These are phyloP conservation scores for Phymatocera aterrima DNA, from an alignment of 2,888 invertebrate genomes.

Conservation along the genomic window DNA sequence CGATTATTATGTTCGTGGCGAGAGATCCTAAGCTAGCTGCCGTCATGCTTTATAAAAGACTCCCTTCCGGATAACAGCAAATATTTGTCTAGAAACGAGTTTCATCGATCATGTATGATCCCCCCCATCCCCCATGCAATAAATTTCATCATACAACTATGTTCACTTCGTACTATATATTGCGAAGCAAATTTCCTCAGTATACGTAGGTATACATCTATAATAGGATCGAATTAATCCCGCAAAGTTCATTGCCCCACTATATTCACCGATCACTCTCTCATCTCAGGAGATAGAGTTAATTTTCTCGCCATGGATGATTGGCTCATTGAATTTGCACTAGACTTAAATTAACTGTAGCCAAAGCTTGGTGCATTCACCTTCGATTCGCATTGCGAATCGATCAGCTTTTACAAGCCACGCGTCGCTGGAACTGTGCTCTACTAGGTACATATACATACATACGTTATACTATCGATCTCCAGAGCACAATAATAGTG, in stretches of 20 bases:
- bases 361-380: slow-evolving; percentile 25
- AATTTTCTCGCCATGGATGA: background rate
- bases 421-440: slow-evolving; percentile 18
- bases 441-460: no score
- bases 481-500: slow-evolving; percentile 8
- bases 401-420: slow-evolving; percentile 10
- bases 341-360: background rate
- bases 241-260: background rate
- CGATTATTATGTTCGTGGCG: background rate
- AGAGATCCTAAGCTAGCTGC: background rate
- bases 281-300: background rate
- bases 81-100: no score
- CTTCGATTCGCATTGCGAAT: slow-evolving; percentile 35
- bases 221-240: background rate
- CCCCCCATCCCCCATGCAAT: background rate
- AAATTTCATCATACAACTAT: background rate
- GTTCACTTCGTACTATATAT: background rate
- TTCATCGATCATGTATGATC: no score
- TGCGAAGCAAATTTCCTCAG: background rate
- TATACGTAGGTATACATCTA: no score
- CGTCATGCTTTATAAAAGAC: no score
- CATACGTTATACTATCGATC: slow-evolving; percentile 26
- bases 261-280: background rate
- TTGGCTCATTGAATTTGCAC: slow-evolving; percentile 17
- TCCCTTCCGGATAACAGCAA: no score